Conservation (phyloP, 2,797 vertebrate genomes). For the Poeciliopsis infans region DNA sequence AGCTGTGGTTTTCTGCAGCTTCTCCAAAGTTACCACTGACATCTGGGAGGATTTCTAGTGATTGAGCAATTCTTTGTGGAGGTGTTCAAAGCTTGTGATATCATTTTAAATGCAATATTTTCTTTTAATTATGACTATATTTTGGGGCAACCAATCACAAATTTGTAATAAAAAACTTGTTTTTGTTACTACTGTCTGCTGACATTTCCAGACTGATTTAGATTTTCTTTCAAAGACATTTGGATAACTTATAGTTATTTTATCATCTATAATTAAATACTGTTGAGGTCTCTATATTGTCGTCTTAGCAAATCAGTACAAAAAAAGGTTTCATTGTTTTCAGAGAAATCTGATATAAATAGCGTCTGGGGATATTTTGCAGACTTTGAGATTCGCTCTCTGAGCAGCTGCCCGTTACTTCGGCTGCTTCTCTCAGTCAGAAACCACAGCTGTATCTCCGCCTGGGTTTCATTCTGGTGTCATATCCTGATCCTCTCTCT, state of each 20-base stretch:
- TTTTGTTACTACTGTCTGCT: neutral
- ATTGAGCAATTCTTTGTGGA: neutral
- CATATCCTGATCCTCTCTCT: constrained; percentile 53
- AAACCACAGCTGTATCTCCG: constrained; percentile 32
- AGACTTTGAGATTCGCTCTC: neutral
- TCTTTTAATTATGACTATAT: neutral
- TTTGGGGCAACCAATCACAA: neutral
- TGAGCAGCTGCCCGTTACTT: constrained; percentile 11
- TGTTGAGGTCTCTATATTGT: neutral
- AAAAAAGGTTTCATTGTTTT: neutral
- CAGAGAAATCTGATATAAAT: neutral
- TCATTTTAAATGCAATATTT: neutral
- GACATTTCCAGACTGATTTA: neutral
- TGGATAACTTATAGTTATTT: neutral
- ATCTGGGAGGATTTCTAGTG: neutral
- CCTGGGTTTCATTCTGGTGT: constrained; percentile 45
- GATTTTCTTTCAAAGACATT: neutral
- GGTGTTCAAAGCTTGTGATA: neutral
- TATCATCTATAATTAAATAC: neutral
- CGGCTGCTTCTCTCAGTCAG: constrained; percentile 1
- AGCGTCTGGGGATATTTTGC: neutral
- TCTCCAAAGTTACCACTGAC: neutral
- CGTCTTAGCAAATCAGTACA: neutral
- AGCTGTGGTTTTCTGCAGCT: neutral
- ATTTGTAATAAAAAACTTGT: neutral